These are phyloP conservation scores for Manduca sexta DNA, from an alignment of 1,140 invertebrate genomes.

Conservation along the genomic window DNA sequence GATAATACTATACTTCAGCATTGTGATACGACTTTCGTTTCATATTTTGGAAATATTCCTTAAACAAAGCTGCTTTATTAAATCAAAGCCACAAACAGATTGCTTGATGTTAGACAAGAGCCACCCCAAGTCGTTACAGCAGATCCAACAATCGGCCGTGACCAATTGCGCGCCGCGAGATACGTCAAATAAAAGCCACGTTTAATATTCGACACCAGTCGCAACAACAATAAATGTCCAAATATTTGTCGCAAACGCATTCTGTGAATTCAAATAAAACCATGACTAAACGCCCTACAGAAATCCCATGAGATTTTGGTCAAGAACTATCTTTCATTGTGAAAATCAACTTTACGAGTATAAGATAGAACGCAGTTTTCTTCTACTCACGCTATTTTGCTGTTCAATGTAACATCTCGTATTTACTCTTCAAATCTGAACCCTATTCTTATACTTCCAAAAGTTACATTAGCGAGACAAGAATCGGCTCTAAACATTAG, in stretches of 20 bases:
- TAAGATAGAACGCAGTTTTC: constrained; percentile 5
- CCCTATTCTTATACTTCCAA: too few relatives aligned
- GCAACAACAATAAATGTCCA: constrained; percentile 62
- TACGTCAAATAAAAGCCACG: constrained; percentile 49
- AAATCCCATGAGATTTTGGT: constrained; percentile 54
- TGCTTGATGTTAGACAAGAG: too few relatives aligned
- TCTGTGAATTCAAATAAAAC: constrained; percentile 66
- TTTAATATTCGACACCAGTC: constrained; percentile 65
- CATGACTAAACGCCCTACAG: constrained; percentile 54
- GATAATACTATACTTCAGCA: too few relatives aligned
- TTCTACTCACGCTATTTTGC: background rate
- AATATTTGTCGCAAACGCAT: constrained; percentile 65
- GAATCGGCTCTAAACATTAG: too few relatives aligned
- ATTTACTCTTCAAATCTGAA: too few relatives aligned
- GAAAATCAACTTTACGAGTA: constrained; percentile 13
- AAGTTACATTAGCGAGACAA: too few relatives aligned
- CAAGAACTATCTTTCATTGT: constrained; percentile 23
- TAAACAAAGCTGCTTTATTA: too few relatives aligned
- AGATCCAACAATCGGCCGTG: constrained; percentile 39
- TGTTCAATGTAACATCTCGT: background rate
- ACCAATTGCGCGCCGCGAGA: constrained; percentile 34
- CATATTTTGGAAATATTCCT: too few relatives aligned
- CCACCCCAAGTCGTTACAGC: constrained; percentile 20
- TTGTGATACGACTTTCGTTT: too few relatives aligned
- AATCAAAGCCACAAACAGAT: too few relatives aligned